phyloP scores from a whole-genome alignment of 2,797 vertebrate genomes.

The Clarias fuscus region DNA sequence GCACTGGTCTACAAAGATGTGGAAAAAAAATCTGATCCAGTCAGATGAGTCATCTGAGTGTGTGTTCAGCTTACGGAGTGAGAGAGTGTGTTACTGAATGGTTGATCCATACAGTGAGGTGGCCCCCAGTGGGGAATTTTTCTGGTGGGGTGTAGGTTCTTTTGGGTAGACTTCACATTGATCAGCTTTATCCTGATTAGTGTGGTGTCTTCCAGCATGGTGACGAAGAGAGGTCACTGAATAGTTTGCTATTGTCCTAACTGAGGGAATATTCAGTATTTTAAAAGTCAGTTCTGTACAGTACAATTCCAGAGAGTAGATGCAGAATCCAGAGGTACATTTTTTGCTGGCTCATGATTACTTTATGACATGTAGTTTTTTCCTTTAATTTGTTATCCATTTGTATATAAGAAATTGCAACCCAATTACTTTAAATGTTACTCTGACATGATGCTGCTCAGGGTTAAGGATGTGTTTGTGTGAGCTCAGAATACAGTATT shows the following conservation, averaged over 20 bases:
- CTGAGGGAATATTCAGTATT: background rate
- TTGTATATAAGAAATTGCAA: constrained; percentile 1
- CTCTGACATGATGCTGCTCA: background rate
- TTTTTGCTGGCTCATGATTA: background rate
- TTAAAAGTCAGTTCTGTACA: background rate
- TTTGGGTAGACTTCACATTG: background rate
- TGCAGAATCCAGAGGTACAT: background rate
- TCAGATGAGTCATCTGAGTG: constrained; percentile 17
- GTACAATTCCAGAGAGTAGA: background rate
- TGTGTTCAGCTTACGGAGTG: background rate
- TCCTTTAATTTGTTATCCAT: background rate
- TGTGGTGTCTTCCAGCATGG: background rate
- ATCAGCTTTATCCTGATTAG: background rate
- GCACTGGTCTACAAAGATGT: constrained; percentile 26
- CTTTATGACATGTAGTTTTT: background rate
- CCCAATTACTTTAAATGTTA: background rate
- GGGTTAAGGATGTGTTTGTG: constrained; percentile 27
- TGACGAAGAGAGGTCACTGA: background rate
- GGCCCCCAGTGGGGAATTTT: background rate
- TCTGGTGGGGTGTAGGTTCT: background rate
- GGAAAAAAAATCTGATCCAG: constrained; percentile 22
- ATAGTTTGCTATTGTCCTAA: background rate
- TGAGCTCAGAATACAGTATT: background rate
- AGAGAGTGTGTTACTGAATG: background rate
- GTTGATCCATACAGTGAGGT: too few relatives aligned